phyloP scores from a whole-genome alignment of 2,888 invertebrate species.

The Tortricodes alternella region DNA sequence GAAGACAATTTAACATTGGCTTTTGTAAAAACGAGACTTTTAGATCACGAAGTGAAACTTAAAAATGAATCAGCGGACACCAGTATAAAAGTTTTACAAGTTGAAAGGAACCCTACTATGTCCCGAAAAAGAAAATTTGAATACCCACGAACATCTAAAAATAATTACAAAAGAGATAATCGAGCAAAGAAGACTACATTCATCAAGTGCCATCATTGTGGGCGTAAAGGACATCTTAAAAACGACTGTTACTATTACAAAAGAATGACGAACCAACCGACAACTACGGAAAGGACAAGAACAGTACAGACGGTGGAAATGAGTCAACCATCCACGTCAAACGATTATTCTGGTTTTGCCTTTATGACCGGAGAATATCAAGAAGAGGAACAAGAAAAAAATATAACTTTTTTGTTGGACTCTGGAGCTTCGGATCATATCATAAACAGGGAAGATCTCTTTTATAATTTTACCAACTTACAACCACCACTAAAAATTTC shows the following conservation, averaged over 20 bases:
- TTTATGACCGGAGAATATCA: slow-evolving; percentile 34
- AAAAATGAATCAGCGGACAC: slow-evolving; percentile 37
- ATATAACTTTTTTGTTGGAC: slow-evolving; percentile 33
- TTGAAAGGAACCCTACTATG: not conserved
- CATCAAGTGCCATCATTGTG: slow-evolving; percentile 45
- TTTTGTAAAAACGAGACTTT: slow-evolving; percentile 48
- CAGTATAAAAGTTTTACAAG: slow-evolving; percentile 42
- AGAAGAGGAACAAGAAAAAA: not conserved
- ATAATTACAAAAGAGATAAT: not conserved
- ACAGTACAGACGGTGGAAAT: slow-evolving; percentile 32
- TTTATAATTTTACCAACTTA: slow-evolving; percentile 33
- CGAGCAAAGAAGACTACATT: not conserved
- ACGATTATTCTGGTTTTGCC: not conserved
- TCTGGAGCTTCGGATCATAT: slow-evolving; percentile 37
- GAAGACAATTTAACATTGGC: slow-evolving; percentile 47
- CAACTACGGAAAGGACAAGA: slow-evolving; percentile 19
- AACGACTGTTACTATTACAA: slow-evolving; percentile 43
- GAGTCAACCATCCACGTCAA: not conserved
- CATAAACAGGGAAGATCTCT: slow-evolving; percentile 35
- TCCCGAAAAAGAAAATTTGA: not conserved
- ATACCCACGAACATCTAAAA: not conserved
- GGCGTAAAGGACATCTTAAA: slow-evolving; percentile 43
- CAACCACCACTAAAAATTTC: slow-evolving; percentile 42
- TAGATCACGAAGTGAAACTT: slow-evolving; percentile 38
- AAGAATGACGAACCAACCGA: slow-evolving; percentile 9